Percentiles rank a stretch among this genome's conserved stretches.
Evolutionary conservation across 1,140 invertebrate genomes (phyloP).

Genomic region (Neuroterus valhalla): DNA sequence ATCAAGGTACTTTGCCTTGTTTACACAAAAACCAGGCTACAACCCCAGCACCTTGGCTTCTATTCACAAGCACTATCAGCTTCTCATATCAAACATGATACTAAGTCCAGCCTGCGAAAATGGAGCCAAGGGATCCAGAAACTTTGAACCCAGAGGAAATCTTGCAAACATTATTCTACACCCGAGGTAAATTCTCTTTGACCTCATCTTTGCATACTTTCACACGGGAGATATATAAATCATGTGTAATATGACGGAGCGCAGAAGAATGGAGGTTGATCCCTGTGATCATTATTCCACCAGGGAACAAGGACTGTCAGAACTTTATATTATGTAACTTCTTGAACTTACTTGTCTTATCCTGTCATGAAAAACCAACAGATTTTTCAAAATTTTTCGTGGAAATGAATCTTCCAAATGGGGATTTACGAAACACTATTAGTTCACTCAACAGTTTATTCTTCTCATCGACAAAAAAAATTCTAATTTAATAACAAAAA

Average conservation of each 20-base stretch:
- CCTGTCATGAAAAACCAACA: background rate
- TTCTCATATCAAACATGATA: constrained; percentile 29
- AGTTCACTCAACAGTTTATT: no score
- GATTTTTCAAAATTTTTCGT: constrained; percentile 14
- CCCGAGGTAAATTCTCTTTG: constrained; percentile 25
- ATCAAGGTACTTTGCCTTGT: background rate
- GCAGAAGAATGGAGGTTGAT: constrained; percentile 19
- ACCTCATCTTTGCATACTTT: constrained; percentile 25
- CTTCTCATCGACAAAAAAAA: no score
- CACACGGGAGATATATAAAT: constrained; percentile 21
- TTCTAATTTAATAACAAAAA: no score
- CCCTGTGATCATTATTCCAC: constrained; percentile 23
- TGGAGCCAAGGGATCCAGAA: constrained; percentile 1
- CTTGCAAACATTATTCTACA: constrained; percentile 25
- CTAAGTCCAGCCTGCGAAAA: constrained; percentile 16
- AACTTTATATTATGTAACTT: constrained; percentile 14
- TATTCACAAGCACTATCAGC: constrained; percentile 13
- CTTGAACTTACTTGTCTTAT: constrained; percentile 6
- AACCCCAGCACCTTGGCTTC: background rate
- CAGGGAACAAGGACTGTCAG: constrained; percentile 21
- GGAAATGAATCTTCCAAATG: no score
- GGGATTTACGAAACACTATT: no score
- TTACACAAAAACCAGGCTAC: background rate
- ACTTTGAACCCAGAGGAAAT: constrained; percentile 25
- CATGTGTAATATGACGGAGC: constrained; percentile 23